Evolutionary conservation across 2,888 invertebrate genomes (phyloP), one percentile per base, ranked within the genome.

Genomic region (Protophormia terraenovae): DNA sequence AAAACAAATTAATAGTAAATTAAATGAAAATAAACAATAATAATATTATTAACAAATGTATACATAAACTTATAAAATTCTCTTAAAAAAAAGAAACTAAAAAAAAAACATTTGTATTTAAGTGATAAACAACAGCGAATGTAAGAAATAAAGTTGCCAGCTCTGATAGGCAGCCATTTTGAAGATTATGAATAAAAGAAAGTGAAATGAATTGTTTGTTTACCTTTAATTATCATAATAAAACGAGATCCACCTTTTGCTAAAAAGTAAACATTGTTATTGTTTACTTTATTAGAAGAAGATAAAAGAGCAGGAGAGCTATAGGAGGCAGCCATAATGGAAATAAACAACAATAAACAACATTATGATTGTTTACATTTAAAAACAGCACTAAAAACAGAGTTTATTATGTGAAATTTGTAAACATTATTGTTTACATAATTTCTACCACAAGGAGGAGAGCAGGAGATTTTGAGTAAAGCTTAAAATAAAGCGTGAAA

Each of bases 101-200:
- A n/a, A n/a, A n/a, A 47, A 32, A 24, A 50, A 71, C 58, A 67
- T 50, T 71, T 60, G 24, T 22, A 64, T 62, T 45, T 62, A 62
- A 41, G 41, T 45, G 60, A 78, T 64, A 27, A 69, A 60, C 60
- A 78, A 69, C 62, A 67, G 76, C 53, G 76, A 71, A 64, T 88
- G 89, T 89, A 89, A 91, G 86, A 81, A 87, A 90, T 87, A 90
- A 89, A 8, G 12, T 38, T 38, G 71, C 69, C 62, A 45, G 3
- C 24, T 53, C 69, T 67, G 67, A 7, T 8, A n/a, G 7, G n/a
- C n/a, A n/a, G n/a, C n/a, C n/a, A n/a, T n/a, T n/a, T n/a, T n/a
- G n/a, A n/a, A n/a, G n/a, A n/a, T n/a, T n/a, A n/a, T n/a, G n/a
- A n/a, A n/a, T n/a, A n/a, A n/a, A n/a, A n/a, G n/a, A n/a, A n/a